phyloP scores from a whole-genome alignment of 2,797 vertebrate genomes.

The Galago senegalensis region DNA sequence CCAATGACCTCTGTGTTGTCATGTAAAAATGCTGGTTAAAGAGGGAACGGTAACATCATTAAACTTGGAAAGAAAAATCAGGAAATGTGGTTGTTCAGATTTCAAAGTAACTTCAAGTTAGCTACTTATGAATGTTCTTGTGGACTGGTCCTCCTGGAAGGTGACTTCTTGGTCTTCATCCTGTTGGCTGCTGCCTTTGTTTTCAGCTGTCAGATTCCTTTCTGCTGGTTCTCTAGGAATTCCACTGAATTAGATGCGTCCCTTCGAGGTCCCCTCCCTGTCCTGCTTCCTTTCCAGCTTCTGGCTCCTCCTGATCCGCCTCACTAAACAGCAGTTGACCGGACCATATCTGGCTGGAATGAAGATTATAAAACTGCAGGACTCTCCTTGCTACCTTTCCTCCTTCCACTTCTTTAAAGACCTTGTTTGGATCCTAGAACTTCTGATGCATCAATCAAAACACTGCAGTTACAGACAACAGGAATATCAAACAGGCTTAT shows the following conservation, averaged over 20 bases:
- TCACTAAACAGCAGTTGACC: neutral
- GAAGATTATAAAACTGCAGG: neutral
- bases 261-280: neutral
- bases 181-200: neutral
- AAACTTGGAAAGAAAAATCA: slow-evolving; percentile 16
- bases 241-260: neutral
- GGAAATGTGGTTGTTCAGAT: neutral
- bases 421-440: neutral
- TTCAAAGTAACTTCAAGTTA: neutral
- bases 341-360: neutral
- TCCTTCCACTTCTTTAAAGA: neutral
- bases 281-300: neutral
- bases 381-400: neutral
- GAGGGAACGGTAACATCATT: neutral
- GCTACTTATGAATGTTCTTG: neutral
- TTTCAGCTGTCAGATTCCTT: neutral
- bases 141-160: neutral
- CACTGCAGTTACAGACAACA: neutral
- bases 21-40: slow-evolving; percentile 59
- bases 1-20: neutral
- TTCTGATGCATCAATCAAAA: neutral
- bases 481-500: neutral
- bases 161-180: neutral
- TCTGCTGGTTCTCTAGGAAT: neutral
- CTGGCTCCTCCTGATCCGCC: neutral